Evolutionary conservation across 2,113 vertebrate genomes (phyloP), one percentile per base, ranked within the genome.

Genomic region (Callaeas wilsoni): DNA sequence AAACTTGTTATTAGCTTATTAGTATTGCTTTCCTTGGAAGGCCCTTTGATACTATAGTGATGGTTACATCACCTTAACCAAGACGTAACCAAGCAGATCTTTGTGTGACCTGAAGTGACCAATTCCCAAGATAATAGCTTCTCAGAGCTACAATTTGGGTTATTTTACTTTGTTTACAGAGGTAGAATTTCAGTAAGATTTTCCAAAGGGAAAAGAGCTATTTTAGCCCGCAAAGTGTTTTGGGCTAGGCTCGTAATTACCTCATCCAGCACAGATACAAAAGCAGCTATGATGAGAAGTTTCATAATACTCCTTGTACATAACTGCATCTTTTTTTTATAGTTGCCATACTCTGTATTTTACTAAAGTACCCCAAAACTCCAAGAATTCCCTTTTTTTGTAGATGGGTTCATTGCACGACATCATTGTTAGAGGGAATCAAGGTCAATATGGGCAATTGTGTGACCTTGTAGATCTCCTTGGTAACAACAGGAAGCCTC

Each of bases 161-260:
- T 92, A 81, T 93, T 95, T 94, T 77, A 81, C 26, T 89, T 96
- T 96, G 90, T 95, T 96, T 95, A 95, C 90, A 91, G 70, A 91
- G 89, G 90, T 94, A 96, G 81, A 87, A 89, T 94, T 93, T 96
- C 89, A 85, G 92, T 96, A 95, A 96, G 74, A 91, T 94, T 95
- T 97, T 96, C 96, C 96, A 91, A 94, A 95, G 53, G 90, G 76
- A 93, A 94, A 89, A 62, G 30, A 92, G 67, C 77, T 96, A 96
- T 97, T 96, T 97, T 92, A 96, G 59, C 74, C 55, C 8, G 30
- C 42, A 56, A 94, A 95, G 70, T 87, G 81, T 94, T 96, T 94
- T 96, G 89, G 87, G 70, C 73, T 89, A 78, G 89, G 53, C 59
- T 94, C 2, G 0, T 92, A 93, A 95, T 97, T 96, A 96, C 96